Conservation (phyloP, 2,888 invertebrate genomes). For the Andrena camellia region DNA sequence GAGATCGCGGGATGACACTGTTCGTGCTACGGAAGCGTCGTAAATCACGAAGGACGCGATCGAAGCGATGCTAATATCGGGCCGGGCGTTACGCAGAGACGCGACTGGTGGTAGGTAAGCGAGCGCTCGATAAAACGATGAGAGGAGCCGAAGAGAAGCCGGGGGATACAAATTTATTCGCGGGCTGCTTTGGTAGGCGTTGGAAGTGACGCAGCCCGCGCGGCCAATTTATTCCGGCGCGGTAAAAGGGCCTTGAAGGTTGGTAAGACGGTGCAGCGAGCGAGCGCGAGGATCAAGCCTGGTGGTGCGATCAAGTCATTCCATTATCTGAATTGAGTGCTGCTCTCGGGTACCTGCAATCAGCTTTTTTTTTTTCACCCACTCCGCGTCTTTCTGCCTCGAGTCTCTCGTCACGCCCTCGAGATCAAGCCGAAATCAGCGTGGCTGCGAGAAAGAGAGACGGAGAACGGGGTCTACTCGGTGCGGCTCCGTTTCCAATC, state of each 20-base stretch:
- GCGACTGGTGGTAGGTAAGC: not conserved
- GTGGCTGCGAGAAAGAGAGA: not conserved
- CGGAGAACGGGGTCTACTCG: constrained; percentile 3
- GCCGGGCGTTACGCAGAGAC: constrained; percentile 2
- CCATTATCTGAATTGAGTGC: constrained; percentile 84
- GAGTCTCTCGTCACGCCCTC: constrained; percentile 72
- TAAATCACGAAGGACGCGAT: constrained; percentile 13
- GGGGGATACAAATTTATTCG: constrained; percentile 53
- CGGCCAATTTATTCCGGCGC: constrained; percentile 71
- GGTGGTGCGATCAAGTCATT: constrained; percentile 82
- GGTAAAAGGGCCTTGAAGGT: constrained; percentile 65
- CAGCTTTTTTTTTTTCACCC: constrained; percentile 62
- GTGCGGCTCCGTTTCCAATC: constrained; percentile 19
- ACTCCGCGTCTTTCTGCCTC: constrained; percentile 35
- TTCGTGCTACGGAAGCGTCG: constrained; percentile 8
- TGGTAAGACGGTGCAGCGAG: constrained; percentile 39
- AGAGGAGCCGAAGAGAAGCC: constrained; percentile 20
- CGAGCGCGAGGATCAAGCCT: constrained; percentile 64
- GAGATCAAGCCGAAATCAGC: constrained; percentile 69
- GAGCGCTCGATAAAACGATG: constrained; percentile 23
- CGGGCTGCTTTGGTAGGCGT: constrained; percentile 57
- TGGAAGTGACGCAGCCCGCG: constrained; percentile 68
- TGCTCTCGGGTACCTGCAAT: constrained; percentile 80
- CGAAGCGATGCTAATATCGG: constrained; percentile 33
- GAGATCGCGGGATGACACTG: constrained; percentile 10